These are phyloP conservation scores for Frieseomelitta varia DNA, from an alignment of 1,140 invertebrate species.

Conservation along the genomic window DNA sequence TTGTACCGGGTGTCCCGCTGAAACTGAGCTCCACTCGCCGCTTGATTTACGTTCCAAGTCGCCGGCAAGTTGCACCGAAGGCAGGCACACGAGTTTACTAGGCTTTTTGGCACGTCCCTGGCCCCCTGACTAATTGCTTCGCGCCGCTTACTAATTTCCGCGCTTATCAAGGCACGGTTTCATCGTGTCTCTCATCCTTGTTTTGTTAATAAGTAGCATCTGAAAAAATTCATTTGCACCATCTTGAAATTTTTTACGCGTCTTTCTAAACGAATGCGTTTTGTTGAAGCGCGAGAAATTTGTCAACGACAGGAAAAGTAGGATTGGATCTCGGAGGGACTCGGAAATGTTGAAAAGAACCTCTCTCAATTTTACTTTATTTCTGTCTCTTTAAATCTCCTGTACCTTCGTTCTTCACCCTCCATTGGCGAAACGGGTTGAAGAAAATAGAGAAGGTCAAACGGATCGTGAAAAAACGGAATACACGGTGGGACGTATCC, in stretches of 20 bases:
- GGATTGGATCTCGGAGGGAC: rapidly evolving
- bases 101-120: constrained; percentile 71
- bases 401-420: background rate
- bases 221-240: no score
- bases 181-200: constrained; percentile 33
- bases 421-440: background rate
- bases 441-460: no score
- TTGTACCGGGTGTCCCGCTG: constrained; percentile 68
- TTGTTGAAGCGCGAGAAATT: background rate
- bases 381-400: background rate
- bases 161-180: constrained; percentile 67
- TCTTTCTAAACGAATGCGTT: background rate
- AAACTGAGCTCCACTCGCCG: constrained; percentile 60
- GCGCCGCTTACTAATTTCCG: constrained; percentile 58
- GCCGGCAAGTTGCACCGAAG: constrained; percentile 62
- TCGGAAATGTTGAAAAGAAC: background rate
- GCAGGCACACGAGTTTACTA: constrained; percentile 64
- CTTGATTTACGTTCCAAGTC: constrained; percentile 74
- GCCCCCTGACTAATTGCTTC: constrained; percentile 63
- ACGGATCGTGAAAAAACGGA: background rate
- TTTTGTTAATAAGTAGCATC: constrained; percentile 51
- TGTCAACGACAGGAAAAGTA: no score
- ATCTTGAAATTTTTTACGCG: no score
- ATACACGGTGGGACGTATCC: background rate
- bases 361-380: background rate